A percentile compares a stretch with the other conserved stretches of the same genome.
Conservation (phyloP, 23 tunicate species). For the Pegea sp. region DNA sequence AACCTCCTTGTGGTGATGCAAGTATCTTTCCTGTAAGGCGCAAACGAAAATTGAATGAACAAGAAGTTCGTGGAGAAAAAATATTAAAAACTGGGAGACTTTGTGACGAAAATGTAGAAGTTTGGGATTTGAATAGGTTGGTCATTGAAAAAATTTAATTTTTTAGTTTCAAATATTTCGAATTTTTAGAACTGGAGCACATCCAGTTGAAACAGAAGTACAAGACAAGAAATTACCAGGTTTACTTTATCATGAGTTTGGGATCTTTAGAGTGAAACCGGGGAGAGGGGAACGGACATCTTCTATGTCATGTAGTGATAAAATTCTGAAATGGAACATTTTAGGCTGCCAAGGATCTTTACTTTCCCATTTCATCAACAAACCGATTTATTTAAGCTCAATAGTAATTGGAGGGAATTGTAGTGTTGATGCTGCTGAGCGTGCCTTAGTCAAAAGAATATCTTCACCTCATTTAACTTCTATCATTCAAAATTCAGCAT, state of each 20-base stretch:
- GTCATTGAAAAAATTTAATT: too few species aligned
- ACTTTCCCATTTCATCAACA: conserved; percentile 7
- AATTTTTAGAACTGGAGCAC: conserved; percentile 68
- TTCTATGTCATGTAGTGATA: conserved; percentile 93
- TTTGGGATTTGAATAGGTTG: too few species aligned
- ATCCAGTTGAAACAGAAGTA: conserved; percentile 27
- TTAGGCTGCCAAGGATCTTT: conserved; percentile 57
- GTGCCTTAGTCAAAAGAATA: conserved; percentile 29
- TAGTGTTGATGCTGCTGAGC: neutral
- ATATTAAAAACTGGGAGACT: too few species aligned
- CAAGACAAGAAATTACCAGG: conserved; percentile 16
- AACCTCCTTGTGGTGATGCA: conserved; percentile 67
- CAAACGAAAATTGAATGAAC: neutral
- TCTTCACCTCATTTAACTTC: neutral
- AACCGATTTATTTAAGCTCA: conserved; percentile 29
- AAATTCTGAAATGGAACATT: conserved; percentile 61
- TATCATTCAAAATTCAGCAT: neutral
- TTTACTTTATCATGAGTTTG: conserved; percentile 16
- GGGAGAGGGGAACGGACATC: conserved; percentile 51
- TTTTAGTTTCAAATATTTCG: too few species aligned
- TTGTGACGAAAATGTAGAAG: too few species aligned
- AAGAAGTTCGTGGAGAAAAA: too few species aligned
- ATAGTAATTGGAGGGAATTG: conserved; percentile 10
- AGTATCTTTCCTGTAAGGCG: conserved; percentile 9
- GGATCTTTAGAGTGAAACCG: conserved; percentile 43